phyloP scores from a whole-genome alignment of 2,888 invertebrate genomes.

The Athetis lepigone region DNA sequence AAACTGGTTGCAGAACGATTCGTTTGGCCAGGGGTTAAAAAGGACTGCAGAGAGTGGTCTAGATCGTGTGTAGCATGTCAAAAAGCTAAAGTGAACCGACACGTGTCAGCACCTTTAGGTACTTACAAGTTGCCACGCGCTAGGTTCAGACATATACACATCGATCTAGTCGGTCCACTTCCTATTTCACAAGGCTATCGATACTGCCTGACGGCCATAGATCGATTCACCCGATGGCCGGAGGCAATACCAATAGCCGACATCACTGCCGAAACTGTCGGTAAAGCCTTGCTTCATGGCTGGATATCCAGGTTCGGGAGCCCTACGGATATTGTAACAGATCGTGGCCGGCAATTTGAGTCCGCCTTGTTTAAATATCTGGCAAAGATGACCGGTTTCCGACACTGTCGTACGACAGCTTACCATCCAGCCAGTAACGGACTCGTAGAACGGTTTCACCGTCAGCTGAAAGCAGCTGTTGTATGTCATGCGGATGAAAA shows the following conservation, averaged over 20 bases:
- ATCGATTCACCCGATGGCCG: too few relatives aligned
- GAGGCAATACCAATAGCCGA: too few relatives aligned
- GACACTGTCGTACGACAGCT: slow-evolving; percentile 1
- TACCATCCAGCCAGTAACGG: too few relatives aligned
- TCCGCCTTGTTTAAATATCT: not conserved
- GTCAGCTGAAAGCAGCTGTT: slow-evolving; percentile 5
- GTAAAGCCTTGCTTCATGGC: too few relatives aligned
- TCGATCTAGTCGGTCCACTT: slow-evolving; percentile 10
- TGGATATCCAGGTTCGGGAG: too few relatives aligned
- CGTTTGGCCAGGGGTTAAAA: slow-evolving; percentile 72
- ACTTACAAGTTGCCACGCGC: slow-evolving; percentile 57
- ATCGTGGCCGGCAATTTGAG: too few relatives aligned
- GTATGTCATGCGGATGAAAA: not conserved
- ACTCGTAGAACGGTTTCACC: slow-evolving; percentile 7
- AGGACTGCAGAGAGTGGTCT: slow-evolving; percentile 69
- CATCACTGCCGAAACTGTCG: too few relatives aligned
- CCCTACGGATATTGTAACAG: too few relatives aligned
- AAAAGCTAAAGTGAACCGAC: slow-evolving; percentile 67
- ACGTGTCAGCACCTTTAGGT: slow-evolving; percentile 63
- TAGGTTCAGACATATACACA: slow-evolving; percentile 52
- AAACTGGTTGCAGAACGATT: slow-evolving; percentile 57
- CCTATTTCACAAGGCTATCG: slow-evolving; percentile 16
- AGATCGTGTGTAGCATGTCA: slow-evolving; percentile 70
- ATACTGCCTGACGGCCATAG: too few relatives aligned
- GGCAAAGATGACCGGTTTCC: not conserved